These are phyloP conservation scores for Stichopus horrens DNA, from an alignment of 53 echinoderm and acorn worm species.

Conservation along the genomic window DNA sequence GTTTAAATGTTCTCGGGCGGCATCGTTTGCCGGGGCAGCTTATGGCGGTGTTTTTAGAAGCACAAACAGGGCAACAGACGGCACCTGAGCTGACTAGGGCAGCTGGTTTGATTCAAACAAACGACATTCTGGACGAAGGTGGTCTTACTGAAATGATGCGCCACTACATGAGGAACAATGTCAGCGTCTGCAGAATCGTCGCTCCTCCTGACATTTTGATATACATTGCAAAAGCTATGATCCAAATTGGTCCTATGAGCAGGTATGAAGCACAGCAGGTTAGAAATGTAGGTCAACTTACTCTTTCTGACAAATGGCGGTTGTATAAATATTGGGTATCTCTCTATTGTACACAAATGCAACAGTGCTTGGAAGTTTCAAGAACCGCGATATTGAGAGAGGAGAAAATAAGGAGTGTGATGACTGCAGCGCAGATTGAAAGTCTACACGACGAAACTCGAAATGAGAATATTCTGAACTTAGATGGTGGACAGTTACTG, in stretches of 20 bases:
- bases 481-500: neutral
- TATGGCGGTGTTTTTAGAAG: neutral
- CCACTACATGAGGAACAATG: neutral
- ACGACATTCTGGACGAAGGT: neutral
- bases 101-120: neutral
- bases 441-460: neutral
- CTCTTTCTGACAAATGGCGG: neutral
- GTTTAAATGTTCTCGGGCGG: neutral
- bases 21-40: neutral
- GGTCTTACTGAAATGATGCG: neutral
- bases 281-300: neutral
- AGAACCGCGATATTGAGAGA: neutral
- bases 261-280: neutral
- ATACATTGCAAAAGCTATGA: slow-evolving; percentile 12
- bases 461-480: neutral
- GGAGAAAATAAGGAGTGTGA: neutral
- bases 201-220: neutral
- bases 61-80: no score
- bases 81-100: neutral
- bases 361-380: slow-evolving; percentile 3
- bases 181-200: neutral
- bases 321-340: slow-evolving; percentile 33
- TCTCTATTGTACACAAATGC: neutral
- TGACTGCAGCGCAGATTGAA: slow-evolving; percentile 11
- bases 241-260: neutral